These are phyloP conservation scores for Martes martes DNA, from an alignment of 2,113 vertebrate genomes.

Conservation along the genomic window DNA sequence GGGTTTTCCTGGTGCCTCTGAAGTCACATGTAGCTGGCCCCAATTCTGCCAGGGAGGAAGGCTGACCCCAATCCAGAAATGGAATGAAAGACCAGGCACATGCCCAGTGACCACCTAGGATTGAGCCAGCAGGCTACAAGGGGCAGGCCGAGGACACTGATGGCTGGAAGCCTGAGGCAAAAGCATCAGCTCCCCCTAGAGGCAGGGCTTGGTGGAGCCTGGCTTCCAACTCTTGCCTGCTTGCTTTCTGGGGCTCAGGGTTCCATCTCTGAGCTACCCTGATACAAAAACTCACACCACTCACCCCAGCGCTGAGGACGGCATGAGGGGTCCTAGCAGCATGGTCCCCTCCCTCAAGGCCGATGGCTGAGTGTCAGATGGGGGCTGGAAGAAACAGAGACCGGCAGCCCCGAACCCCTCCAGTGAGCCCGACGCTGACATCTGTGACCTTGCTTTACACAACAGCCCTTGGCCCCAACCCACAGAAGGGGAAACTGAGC, in stretches of 20 bases:
- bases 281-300: neutral
- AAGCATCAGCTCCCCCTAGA: neutral
- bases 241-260: neutral
- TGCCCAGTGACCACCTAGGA: neutral
- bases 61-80: neutral
- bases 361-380: neutral
- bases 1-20: neutral
- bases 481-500: neutral
- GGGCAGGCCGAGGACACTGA: neutral
- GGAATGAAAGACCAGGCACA: neutral
- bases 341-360: neutral
- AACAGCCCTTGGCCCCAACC: too few species aligned
- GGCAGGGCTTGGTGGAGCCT: neutral
- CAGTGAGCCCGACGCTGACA: neutral
- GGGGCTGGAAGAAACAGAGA: neutral
- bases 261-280: neutral
- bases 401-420: too few species aligned
- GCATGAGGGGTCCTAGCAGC: accelerated
- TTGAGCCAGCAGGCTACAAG: neutral
- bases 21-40: neutral
- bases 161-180: neutral
- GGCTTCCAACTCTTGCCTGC: neutral
- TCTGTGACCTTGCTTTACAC: neutral
- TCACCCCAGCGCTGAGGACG: neutral
- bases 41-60: neutral